A percentile compares a stretch with the other conserved stretches of the same genome.
phyloP scores from a whole-genome alignment of 2,888 invertebrate genomes.

The Cataglyphis altisquamis region DNA sequence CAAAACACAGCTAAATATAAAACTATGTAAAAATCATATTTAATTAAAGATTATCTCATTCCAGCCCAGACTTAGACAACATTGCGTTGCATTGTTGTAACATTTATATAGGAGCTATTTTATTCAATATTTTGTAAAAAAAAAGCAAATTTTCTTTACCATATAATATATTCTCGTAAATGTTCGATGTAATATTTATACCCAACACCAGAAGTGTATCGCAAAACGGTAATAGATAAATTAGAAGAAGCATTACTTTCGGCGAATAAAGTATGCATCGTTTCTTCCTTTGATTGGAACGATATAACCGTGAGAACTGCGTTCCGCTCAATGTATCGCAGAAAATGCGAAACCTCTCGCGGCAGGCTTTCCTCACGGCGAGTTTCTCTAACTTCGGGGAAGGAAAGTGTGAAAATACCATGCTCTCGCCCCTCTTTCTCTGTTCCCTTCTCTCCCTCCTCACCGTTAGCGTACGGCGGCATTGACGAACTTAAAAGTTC shows the following conservation, averaged over 20 bases:
- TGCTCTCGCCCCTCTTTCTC: not conserved
- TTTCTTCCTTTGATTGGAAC: conserved; percentile 25
- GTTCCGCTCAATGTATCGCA: conserved; percentile 47
- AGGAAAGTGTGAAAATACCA: conserved; percentile 56
- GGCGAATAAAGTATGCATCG: conserved; percentile 37
- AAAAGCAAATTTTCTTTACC: not conserved
- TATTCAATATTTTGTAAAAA: not conserved
- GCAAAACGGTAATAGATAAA: not conserved
- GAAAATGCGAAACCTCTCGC: conserved; percentile 43
- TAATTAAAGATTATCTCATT: not conserved
- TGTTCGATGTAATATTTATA: not conserved
- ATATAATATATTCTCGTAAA: not conserved
- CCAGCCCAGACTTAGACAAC: not conserved
- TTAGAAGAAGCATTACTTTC: conserved; percentile 14
- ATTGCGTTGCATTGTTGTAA: not conserved
- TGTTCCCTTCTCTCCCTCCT: not conserved
- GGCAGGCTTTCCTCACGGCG: conserved; percentile 34
- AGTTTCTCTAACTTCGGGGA: conserved; percentile 54
- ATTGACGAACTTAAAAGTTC: conserved; percentile 47
- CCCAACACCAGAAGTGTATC: not conserved
- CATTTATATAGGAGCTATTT: not conserved
- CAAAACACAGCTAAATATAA: not conserved
- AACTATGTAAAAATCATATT: not conserved
- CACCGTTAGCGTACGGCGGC: not conserved
- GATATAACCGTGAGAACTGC: conserved; percentile 44